Evolutionary conservation across 2,113 vertebrate genomes (phyloP), one percentile per base, ranked within the genome.

Genomic region (Mionectes macconnelli): DNA sequence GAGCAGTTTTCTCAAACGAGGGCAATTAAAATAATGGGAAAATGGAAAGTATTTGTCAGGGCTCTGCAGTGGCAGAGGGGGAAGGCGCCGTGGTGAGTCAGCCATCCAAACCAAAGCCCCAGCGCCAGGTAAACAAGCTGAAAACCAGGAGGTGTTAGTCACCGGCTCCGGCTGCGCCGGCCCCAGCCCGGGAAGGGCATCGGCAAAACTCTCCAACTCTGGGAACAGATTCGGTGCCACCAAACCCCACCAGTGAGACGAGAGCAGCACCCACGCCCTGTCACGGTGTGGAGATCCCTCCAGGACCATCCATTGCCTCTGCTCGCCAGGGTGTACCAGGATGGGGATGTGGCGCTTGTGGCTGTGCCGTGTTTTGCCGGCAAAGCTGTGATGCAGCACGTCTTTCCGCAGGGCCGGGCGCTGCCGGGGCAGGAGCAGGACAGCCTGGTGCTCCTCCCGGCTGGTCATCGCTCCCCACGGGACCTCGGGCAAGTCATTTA

Each of bases 11-110:
- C 60, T 63, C n/a, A 30, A 90, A 86, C 0, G 4, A 86, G 72
- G 72, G 76, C 76, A 80, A 92, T 96, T 93, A 92, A 88, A 94
- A 19, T 77, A 84, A 84, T 92, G 90, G 84, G 79, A 78, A 93
- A 90, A 95, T 88, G 93, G 91, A 90, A 96, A 95, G 85, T 74
- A 70, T 81, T 93, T 30, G 6, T 94, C 91, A 96, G 91, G 68
- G 66, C 91, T 78, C 74, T 73, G 84, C 53, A 10, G 67, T 37
- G 67, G 89, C 60, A 56, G 50, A 53, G 40, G 53, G 16, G 13
- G 67, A 96, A 92, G 74, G 91, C 2, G 5, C 75, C 35, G 67
- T 3, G 8, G 84, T 93, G 94, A 96, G 62, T 95, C 95, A 96
- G 89, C 24, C 10, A 79, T 30, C 39, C 87, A n/a, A 60, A 60